Percentiles rank a stretch among this genome's conserved stretches.
phyloP scores from a whole-genome alignment of 1,140 invertebrate species.

The Scylla paramamosain region DNA sequence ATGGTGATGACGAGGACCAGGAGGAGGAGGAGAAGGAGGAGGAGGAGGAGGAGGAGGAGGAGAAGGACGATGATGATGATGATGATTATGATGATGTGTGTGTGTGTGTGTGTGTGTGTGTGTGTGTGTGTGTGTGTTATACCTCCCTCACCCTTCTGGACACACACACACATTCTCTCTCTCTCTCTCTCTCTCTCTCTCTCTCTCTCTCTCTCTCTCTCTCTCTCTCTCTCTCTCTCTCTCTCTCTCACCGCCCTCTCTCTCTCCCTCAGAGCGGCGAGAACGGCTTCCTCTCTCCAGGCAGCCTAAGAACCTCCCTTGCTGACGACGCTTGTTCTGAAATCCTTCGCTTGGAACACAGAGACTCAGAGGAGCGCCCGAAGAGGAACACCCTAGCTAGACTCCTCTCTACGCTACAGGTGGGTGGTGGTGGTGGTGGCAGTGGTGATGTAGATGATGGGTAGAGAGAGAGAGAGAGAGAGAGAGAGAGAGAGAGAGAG shows the following conservation, averaged over 20 bases:
- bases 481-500: conserved; percentile 52
- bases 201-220: conserved; percentile 43
- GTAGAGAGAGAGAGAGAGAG: background rate
- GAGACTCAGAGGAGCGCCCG: conserved; percentile 47
- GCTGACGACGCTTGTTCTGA: conserved; percentile 78
- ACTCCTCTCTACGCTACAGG: conserved; percentile 58
- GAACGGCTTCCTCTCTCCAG: conserved; percentile 73
- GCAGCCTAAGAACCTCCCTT: conserved; percentile 76
- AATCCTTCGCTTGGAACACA: conserved; percentile 77
- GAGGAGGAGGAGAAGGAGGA: too few species aligned
- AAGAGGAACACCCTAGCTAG: conserved; percentile 43
- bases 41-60: too few species aligned
- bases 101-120: too few species aligned
- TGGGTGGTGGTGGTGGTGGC: background rate
- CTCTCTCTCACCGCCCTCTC: background rate
- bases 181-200: background rate
- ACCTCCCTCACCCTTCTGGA: background rate
- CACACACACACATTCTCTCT: background rate
- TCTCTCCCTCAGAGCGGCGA: conserved; percentile 39
- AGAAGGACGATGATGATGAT: too few species aligned
- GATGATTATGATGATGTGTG: too few species aligned
- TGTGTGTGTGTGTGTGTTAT: background rate
- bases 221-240: conserved; percentile 9
- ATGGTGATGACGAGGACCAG: too few species aligned
- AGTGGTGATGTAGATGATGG: background rate